Evolutionary conservation across 2,888 invertebrate genomes (phyloP).

Genomic region (Acholoe squamosa): DNA sequence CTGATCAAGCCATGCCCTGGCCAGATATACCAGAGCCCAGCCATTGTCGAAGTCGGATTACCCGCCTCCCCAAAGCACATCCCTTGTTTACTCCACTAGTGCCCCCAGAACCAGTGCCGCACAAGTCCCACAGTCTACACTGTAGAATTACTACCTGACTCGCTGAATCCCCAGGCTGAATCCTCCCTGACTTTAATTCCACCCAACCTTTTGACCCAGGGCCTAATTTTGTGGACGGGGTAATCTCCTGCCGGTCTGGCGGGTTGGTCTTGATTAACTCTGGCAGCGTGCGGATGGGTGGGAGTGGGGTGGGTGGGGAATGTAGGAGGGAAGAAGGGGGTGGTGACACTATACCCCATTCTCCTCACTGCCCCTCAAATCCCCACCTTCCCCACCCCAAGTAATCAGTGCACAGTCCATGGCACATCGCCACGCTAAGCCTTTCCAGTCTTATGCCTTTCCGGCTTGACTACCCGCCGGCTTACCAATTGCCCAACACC

Average conservation of each 20-base stretch:
- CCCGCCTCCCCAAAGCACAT: too few species aligned
- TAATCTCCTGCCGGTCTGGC: conserved; percentile 6
- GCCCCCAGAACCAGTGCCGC: too few species aligned
- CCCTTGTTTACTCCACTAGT: too few species aligned
- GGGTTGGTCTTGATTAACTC: conserved; percentile 5
- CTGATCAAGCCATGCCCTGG: too few species aligned
- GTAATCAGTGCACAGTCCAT: neutral
- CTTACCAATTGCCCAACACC: neutral
- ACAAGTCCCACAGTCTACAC: too few species aligned
- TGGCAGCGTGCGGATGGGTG: neutral
- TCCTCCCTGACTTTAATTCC: neutral
- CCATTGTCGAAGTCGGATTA: too few species aligned
- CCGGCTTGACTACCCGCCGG: too few species aligned
- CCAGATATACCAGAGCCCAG: too few species aligned
- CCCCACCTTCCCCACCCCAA: neutral
- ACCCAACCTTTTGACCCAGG: neutral
- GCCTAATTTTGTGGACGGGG: neutral
- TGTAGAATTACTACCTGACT: neutral
- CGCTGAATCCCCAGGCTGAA: too few species aligned
- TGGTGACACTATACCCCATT: too few species aligned
- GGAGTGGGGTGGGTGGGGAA: neutral
- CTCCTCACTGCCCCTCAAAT: neutral
- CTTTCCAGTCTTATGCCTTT: too few species aligned
- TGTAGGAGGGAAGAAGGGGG: neutral
- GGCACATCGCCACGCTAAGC: neutral